Conservation (phyloP, 1,140 invertebrate genomes). For the Drosophila truncata region DNA sequence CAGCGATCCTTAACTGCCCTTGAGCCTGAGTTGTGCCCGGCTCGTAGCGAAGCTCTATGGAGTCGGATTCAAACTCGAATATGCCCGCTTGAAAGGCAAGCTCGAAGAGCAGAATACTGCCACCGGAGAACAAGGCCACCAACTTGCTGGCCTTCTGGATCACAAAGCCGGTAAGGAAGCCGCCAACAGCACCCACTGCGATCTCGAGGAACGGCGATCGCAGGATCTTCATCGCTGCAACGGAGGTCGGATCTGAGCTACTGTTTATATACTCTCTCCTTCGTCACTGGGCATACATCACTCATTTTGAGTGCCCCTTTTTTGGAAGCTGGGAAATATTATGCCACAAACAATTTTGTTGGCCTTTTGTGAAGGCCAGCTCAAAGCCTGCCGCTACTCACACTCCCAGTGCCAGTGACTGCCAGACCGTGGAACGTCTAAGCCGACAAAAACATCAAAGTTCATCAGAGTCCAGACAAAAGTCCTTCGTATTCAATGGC, state of each 20-base stretch:
- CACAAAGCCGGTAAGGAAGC: slow-evolving; percentile 37
- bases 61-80: background rate
- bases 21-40: background rate
- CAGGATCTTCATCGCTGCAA: slow-evolving; percentile 31
- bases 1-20: background rate
- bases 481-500: slow-evolving; percentile 13
- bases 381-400: slow-evolving; percentile 31
- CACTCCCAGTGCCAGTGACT: slow-evolving; percentile 26
- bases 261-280: slow-evolving; percentile 49
- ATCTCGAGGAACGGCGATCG: slow-evolving; percentile 56
- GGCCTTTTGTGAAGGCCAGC: slow-evolving; percentile 21
- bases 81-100: slow-evolving; percentile 39
- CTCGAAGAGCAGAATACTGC: slow-evolving; percentile 24
- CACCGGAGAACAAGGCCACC: slow-evolving; percentile 33
- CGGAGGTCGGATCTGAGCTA: background rate
- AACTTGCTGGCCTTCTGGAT: slow-evolving; percentile 46
- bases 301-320: slow-evolving; percentile 24
- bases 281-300: slow-evolving; percentile 11
- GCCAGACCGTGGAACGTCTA: slow-evolving; percentile 49
- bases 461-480: background rate
- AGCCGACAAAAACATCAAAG: slow-evolving; percentile 61
- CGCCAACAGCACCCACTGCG: slow-evolving; percentile 33
- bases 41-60: no score
- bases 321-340: background rate
- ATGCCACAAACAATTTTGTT: slow-evolving; percentile 23